phyloP scores from a whole-genome alignment of 2,797 vertebrate species.

The Sardinella longiceps region DNA sequence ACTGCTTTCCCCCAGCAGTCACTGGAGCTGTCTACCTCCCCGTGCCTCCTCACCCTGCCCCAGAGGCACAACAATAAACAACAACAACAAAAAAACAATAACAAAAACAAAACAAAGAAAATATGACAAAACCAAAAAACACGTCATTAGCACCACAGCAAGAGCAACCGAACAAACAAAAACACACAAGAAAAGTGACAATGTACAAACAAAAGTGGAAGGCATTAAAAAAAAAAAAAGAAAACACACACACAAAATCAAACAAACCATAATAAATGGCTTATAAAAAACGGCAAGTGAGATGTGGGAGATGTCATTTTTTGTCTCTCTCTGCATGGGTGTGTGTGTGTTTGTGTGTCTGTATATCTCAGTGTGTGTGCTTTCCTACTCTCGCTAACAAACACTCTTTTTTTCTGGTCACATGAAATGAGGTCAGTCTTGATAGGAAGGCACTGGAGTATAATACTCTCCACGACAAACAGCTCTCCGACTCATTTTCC shows the following conservation, averaged over 20 bases:
- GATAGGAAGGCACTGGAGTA: background rate
- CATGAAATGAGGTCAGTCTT: conserved; percentile 21
- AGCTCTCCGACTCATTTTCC: conserved; percentile 12
- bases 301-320: conserved; percentile 12
- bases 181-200: conserved; percentile 48
- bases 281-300: conserved; percentile 18
- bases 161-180: conserved; percentile 54
- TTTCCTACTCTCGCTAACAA: conserved; percentile 9
- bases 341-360: conserved; percentile 3
- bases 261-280: conserved; percentile 35
- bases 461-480: conserved; percentile 19
- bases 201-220: conserved; percentile 49
- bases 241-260: conserved; percentile 15
- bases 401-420: conserved; percentile 7
- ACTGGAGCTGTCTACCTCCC: conserved; percentile 59
- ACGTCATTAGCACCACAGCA: conserved; percentile 73
- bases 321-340: background rate
- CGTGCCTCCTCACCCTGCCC: conserved; percentile 50
- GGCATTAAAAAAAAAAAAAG: conserved; percentile 41
- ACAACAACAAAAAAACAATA: conserved; percentile 29
- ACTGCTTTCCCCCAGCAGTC: background rate
- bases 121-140: conserved; percentile 57
- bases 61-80: background rate
- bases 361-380: background rate
- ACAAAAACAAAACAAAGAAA: conserved; percentile 52